Percentiles rank a stretch among this genome's conserved stretches.
Conservation (phyloP, 2,797 vertebrate genomes). For the Decapterus maruadsi region DNA sequence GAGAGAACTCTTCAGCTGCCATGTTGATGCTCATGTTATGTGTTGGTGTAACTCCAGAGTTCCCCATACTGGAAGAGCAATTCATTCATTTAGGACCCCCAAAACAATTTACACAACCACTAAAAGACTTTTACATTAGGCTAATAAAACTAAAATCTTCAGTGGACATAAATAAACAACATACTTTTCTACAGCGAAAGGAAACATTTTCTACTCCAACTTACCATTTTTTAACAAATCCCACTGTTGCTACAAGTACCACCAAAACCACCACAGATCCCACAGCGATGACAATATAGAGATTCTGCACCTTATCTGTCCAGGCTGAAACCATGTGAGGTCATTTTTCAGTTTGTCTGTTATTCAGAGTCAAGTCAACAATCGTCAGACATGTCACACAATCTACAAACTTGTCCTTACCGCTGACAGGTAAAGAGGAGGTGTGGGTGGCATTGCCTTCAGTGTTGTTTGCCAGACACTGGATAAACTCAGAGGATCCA, state of each 20-base stretch:
- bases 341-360: background rate
- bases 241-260: slow-evolving; percentile 47
- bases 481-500: slow-evolving; percentile 45
- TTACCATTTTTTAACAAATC: slow-evolving; percentile 68
- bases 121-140: background rate
- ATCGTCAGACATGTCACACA: background rate
- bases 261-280: slow-evolving; percentile 48
- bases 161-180: background rate
- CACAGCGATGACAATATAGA: slow-evolving; percentile 39
- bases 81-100: background rate
- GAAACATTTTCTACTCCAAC: slow-evolving; percentile 7
- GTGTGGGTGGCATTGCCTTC: slow-evolving; percentile 51
- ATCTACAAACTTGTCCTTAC: slow-evolving; percentile 42
- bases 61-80: slow-evolving; percentile 49
- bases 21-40: background rate
- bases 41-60: background rate
- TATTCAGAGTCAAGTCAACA: no score
- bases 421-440: slow-evolving; percentile 48
- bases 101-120: background rate
- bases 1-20: background rate
- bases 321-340: slow-evolving; percentile 31
- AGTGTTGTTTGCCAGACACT: slow-evolving; percentile 77
- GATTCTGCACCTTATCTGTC: slow-evolving; percentile 54
- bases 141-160: no score
- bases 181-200: background rate